Percentiles rank a stretch among this genome's conserved stretches.
Conservation (phyloP, 2,113 vertebrate species). For the Empidonax alnorum region DNA sequence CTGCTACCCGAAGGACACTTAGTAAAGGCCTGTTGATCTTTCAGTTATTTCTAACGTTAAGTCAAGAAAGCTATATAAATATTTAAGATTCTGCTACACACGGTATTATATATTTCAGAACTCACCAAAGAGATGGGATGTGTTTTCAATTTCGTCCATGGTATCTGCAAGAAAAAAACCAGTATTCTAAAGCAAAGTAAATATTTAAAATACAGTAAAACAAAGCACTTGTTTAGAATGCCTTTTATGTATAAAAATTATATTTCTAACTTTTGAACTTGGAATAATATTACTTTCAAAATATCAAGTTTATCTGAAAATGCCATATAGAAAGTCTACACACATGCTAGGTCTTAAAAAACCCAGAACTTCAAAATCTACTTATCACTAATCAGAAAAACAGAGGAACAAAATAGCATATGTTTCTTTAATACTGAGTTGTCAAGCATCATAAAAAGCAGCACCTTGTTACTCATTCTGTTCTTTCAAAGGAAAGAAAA, state of each 20-base stretch:
- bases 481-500: constrained; percentile 27
- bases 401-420: not conserved
- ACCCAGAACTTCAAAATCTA: not conserved
- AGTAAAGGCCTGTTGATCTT: not conserved
- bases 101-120: constrained; percentile 23
- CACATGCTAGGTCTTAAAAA: not conserved
- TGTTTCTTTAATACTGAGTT: not conserved
- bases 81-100: not conserved
- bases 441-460: not conserved
- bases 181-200: constrained; percentile 50
- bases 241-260: not conserved
- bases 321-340: not conserved
- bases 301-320: not conserved
- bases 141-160: constrained; percentile 98
- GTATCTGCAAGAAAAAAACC: constrained; percentile 84
- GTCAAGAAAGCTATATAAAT: not conserved
- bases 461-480: not conserved
- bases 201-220: not conserved
- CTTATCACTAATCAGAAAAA: not conserved
- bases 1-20: not conserved
- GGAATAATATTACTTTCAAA: not conserved
- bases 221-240: not conserved
- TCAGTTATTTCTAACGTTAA: not conserved
- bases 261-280: not conserved
- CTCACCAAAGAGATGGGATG: constrained; percentile 95